Evolutionary conservation across 1,140 invertebrate genomes (phyloP).

Genomic region (Apocrypta bakeri): DNA sequence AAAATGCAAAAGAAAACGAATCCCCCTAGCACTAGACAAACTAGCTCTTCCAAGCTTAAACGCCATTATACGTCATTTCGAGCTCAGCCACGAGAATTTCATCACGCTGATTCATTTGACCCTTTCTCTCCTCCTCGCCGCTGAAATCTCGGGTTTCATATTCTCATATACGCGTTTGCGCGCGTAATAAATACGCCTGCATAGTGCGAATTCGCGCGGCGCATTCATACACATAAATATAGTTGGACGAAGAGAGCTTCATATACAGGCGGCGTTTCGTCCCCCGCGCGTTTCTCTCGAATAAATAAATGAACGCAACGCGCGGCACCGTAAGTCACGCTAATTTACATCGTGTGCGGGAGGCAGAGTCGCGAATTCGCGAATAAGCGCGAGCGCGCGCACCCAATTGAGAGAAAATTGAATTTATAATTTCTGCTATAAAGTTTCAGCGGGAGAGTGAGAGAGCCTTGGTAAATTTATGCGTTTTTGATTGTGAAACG

Average conservation of each 20-base stretch:
- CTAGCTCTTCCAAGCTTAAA: background rate
- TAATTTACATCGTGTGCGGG: conserved; percentile 46
- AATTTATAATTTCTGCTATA: conserved; percentile 49
- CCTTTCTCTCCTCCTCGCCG: background rate
- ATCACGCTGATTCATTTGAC: conserved; percentile 22
- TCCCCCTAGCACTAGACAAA: background rate
- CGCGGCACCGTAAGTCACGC: conserved; percentile 44
- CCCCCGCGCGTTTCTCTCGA: background rate
- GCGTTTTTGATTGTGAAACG: conserved; percentile 23
- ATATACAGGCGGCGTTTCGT: background rate
- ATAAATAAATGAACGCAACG: conserved; percentile 26
- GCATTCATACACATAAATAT: conserved; percentile 37
- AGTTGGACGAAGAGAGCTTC: background rate
- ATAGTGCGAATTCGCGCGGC: conserved; percentile 38
- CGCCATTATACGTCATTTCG: background rate
- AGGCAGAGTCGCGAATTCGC: conserved; percentile 10
- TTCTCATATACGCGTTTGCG: conserved; percentile 5
- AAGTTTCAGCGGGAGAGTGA: conserved; percentile 9
- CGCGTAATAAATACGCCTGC: conserved; percentile 44
- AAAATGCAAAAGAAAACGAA: background rate
- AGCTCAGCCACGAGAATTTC: conserved; percentile 14
- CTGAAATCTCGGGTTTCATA: conserved; percentile 37
- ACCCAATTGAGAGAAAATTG: conserved; percentile 46
- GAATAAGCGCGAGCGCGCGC: too few relatives aligned
- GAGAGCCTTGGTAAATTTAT: conserved; percentile 17